phyloP scores from a whole-genome alignment of 1,140 invertebrate genomes.

The Diorhabda sublineata region DNA sequence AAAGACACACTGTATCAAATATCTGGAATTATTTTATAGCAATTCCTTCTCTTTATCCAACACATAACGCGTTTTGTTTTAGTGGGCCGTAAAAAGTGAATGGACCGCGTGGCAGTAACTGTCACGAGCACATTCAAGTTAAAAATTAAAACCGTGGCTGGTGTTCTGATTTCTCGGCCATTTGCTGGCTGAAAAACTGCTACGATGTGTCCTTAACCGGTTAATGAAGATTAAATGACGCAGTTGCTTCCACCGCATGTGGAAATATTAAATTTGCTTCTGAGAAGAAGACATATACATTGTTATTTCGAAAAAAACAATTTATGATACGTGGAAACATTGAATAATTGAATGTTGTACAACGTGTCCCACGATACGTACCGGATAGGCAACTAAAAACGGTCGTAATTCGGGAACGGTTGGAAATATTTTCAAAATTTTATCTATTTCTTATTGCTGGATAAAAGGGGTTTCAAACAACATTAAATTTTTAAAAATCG shows the following conservation, averaged over 20 bases:
- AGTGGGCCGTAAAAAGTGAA: slow-evolving; percentile 39
- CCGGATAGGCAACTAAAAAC: too few species aligned
- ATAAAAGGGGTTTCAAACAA: too few species aligned
- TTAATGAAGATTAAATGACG: slow-evolving; percentile 41
- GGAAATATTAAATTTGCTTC: slow-evolving; percentile 43
- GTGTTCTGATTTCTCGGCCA: slow-evolving; percentile 44
- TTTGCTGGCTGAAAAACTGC: slow-evolving; percentile 42
- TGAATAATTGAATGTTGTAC: too few species aligned
- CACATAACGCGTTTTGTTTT: slow-evolving; percentile 36
- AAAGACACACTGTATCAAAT: too few species aligned
- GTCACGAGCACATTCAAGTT: slow-evolving; percentile 42
- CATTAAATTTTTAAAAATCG: too few species aligned
- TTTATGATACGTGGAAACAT: too few species aligned
- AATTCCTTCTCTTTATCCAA: slow-evolving; percentile 18
- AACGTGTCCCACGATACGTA: too few species aligned
- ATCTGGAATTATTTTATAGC: background rate
- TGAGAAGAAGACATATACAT: slow-evolving; percentile 4
- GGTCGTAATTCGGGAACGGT: too few species aligned
- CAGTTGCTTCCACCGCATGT: slow-evolving; percentile 41
- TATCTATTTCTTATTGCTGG: too few species aligned
- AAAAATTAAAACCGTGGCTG: slow-evolving; percentile 43
- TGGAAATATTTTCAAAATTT: too few species aligned
- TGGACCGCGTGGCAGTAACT: slow-evolving; percentile 39
- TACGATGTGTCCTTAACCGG: slow-evolving; percentile 28
- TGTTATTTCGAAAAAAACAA: too few species aligned